A percentile compares a stretch with the other conserved stretches of the same genome.
Conservation (phyloP, 2,797 vertebrate species). For the Taenioides sp. region DNA sequence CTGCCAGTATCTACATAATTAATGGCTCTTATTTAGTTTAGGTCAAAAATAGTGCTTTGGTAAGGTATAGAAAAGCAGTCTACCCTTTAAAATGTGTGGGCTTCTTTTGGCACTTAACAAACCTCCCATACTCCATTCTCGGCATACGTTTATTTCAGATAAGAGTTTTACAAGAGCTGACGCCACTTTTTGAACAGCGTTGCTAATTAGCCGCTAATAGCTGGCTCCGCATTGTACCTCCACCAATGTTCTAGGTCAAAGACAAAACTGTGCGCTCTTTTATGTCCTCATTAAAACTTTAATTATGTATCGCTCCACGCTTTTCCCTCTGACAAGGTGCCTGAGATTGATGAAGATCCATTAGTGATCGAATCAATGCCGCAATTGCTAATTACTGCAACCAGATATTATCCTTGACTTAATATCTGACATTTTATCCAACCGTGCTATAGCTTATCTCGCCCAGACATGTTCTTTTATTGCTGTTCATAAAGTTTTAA, state of each 20-base stretch:
- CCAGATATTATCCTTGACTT: slow-evolving; percentile 17
- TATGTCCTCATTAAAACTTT: slow-evolving; percentile 36
- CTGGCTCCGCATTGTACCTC: neutral
- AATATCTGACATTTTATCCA: slow-evolving; percentile 16
- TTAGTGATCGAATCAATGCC: slow-evolving; percentile 17
- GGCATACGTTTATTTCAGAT: slow-evolving; percentile 22
- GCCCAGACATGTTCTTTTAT: slow-evolving; percentile 19
- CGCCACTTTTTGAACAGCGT: neutral
- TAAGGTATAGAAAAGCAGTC: neutral
- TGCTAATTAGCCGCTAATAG: slow-evolving; percentile 8
- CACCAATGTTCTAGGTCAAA: slow-evolving; percentile 4
- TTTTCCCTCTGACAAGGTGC: slow-evolving; percentile 28
- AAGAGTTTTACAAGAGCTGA: neutral
- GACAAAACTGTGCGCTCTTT: slow-evolving; percentile 7
- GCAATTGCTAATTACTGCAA: slow-evolving; percentile 20
- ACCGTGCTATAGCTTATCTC: slow-evolving; percentile 27
- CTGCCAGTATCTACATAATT: neutral
- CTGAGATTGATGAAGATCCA: slow-evolving; percentile 12
- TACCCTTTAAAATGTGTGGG: neutral
- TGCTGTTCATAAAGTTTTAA: slow-evolving; percentile 1
- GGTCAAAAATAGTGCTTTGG: neutral
- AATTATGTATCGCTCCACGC: slow-evolving; percentile 29
- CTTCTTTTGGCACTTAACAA: slow-evolving; percentile 14
- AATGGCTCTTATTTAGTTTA: neutral
- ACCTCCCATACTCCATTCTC: slow-evolving; percentile 6